These are phyloP conservation scores for Chymomyza fuscimana DNA, from an alignment of 2,888 invertebrate genomes.

Conservation along the genomic window DNA sequence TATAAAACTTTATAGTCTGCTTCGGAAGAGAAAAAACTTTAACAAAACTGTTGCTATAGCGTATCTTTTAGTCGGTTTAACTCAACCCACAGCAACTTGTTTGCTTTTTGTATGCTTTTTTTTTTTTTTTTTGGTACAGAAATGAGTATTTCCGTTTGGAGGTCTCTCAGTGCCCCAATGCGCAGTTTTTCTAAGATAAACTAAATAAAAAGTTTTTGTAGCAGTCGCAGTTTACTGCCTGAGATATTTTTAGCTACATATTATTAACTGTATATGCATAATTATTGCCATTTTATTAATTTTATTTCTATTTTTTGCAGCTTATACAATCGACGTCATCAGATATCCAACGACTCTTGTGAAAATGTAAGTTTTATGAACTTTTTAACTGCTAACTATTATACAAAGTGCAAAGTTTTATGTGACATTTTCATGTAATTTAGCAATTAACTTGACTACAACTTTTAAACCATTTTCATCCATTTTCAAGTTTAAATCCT, in stretches of 20 bases:
- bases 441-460: conserved; percentile 10
- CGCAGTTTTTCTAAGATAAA: conserved; percentile 63
- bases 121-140: background rate
- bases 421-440: conserved; percentile 4
- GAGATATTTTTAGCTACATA: background rate
- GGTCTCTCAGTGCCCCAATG: conserved; percentile 39
- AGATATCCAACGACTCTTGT: conserved; percentile 8
- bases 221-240: conserved; percentile 22
- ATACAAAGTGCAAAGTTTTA: background rate
- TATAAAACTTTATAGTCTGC: too few relatives aligned
- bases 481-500: background rate
- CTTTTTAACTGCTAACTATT: background rate
- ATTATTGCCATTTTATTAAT: background rate
- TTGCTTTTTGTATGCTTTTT: background rate
- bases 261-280: background rate
- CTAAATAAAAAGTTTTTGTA: conserved; percentile 15
- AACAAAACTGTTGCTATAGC: too few relatives aligned
- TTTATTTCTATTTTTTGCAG: conserved; percentile 25
- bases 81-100: background rate
- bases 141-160: conserved; percentile 1
- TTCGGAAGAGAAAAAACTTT: too few relatives aligned
- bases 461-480: too few relatives aligned
- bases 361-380: conserved; percentile 47
- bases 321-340: conserved; percentile 21
- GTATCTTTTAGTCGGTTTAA: too few relatives aligned